Evolutionary conservation across 53 echinoderm and acorn worm species (phyloP).

Genomic region (Astropecten irregularis): DNA sequence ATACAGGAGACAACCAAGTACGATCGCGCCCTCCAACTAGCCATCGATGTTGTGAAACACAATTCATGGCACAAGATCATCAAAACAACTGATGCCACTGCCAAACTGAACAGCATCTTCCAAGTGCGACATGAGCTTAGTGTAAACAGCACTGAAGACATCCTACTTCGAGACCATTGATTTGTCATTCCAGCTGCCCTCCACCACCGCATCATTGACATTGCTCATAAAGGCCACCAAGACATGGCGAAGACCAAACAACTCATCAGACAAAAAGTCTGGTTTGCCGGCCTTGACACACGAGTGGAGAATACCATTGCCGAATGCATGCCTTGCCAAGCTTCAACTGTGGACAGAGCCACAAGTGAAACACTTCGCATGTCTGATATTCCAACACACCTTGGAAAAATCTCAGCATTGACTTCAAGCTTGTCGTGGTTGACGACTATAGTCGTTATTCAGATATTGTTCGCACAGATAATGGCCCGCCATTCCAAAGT

Average conservation of each 20-base stretch:
- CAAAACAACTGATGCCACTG: not conserved
- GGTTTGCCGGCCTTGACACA: constrained; percentile 78
- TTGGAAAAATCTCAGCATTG: constrained; percentile 12
- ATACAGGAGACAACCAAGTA: constrained; percentile 36
- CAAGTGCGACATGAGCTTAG: constrained; percentile 58
- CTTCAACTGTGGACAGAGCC: constrained; percentile 43
- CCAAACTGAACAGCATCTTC: constrained; percentile 24
- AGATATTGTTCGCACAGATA: constrained; percentile 27
- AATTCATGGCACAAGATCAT: constrained; percentile 55
- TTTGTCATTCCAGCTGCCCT: constrained; percentile 62
- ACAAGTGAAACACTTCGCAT: constrained; percentile 49
- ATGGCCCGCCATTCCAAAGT: constrained; percentile 42
- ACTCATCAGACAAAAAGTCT: constrained; percentile 67
- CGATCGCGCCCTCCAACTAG: constrained; percentile 51
- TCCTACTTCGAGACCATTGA: constrained; percentile 66
- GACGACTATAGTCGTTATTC: constrained; percentile 52
- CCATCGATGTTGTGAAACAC: constrained; percentile 49
- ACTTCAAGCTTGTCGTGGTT: constrained; percentile 38
- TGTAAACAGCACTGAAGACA: constrained; percentile 34
- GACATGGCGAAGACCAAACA: constrained; percentile 73
- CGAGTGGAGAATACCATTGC: constrained; percentile 53
- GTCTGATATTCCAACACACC: constrained; percentile 30
- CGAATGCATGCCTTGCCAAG: constrained; percentile 69
- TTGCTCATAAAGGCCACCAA: constrained; percentile 80
- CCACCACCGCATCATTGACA: constrained; percentile 52